A percentile compares a stretch with the other conserved stretches of the same genome.
phyloP scores from a whole-genome alignment of 2,113 vertebrate species.

The Nettapus auritus region DNA sequence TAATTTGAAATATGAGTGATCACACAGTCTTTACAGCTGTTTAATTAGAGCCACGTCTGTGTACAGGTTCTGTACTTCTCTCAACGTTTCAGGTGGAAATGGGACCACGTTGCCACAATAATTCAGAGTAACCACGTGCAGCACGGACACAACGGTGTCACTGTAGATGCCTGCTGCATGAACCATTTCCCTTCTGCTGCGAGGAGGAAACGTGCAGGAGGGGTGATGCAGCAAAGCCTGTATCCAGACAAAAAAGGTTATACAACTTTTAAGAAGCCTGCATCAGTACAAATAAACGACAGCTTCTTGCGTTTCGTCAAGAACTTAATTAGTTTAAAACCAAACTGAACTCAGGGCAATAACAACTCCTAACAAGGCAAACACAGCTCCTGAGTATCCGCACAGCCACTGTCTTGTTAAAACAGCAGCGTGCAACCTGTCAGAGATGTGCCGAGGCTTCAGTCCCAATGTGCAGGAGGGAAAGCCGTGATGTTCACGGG shows the following conservation, averaged over 20 bases:
- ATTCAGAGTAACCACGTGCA: background rate
- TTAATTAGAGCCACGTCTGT: background rate
- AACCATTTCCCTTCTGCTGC: background rate
- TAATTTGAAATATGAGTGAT: background rate
- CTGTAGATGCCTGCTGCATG: background rate
- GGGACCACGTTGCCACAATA: background rate
- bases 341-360: background rate
- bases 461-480: too few species aligned
- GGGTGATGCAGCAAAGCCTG: background rate
- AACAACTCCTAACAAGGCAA: background rate
- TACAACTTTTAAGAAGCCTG: background rate
- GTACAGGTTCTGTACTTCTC: background rate
- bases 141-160: fast-evolving
- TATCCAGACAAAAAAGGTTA: background rate
- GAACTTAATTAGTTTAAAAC: background rate
- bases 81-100: background rate
- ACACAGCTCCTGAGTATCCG: background rate
- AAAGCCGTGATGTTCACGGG: background rate
- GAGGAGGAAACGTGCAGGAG: background rate
- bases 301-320: background rate
- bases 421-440: background rate
- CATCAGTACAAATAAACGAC: background rate
- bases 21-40: background rate
- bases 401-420: background rate
- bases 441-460: fast-evolving